Conservation (phyloP, 2,113 vertebrate species). For the Chamaea fasciata region DNA sequence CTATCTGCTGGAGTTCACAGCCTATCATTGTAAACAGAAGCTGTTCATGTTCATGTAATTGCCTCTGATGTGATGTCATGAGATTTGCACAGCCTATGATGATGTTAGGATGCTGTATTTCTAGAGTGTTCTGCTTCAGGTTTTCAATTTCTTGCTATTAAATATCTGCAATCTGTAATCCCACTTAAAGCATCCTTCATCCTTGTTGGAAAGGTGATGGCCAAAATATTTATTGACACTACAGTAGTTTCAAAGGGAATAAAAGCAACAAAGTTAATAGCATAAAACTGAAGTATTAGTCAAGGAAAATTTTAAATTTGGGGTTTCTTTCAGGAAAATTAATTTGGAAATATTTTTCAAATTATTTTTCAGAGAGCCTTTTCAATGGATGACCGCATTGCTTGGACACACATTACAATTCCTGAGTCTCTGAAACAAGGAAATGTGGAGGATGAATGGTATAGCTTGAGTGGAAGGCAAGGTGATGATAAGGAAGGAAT, state of each 20-base stretch:
- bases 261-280: background rate
- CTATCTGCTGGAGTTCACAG: background rate
- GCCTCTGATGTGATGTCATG: background rate
- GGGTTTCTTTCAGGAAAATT: background rate
- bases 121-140: background rate
- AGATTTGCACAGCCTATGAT: background rate
- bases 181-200: background rate
- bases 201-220: background rate
- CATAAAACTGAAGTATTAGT: background rate
- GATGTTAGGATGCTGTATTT: background rate
- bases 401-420: conserved; percentile 94
- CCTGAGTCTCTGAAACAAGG: conserved; percentile 88
- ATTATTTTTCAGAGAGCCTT: conserved; percentile 83
- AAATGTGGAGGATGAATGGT: conserved; percentile 92
- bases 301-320: background rate
- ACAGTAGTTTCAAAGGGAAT: background rate
- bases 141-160: background rate
- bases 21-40: background rate
- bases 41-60: background rate
- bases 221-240: background rate
- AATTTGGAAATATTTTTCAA: background rate
- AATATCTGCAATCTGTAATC: background rate
- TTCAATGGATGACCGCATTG: conserved; percentile 98
- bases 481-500: conserved; percentile 98
- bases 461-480: conserved; percentile 91